Evolutionary conservation across 2,888 invertebrate genomes (phyloP), one percentile per base, ranked within the genome.

Genomic region (Drosophila macrothrix): DNA sequence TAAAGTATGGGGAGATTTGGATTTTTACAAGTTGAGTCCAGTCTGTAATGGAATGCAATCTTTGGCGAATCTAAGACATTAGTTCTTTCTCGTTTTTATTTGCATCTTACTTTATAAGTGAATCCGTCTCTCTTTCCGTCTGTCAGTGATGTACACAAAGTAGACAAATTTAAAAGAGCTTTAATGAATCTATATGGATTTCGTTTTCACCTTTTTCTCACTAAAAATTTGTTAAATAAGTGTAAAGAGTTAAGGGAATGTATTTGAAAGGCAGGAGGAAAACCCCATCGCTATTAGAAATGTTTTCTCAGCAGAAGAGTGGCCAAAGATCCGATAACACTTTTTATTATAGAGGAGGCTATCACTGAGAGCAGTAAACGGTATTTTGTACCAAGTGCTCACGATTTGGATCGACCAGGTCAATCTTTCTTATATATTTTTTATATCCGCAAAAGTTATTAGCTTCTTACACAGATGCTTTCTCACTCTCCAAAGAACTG

Each of bases 21-120:
- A 9, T 39, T 1, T n/a, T 9, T 9, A 0, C n/a, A 39, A n/a
- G n/a, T 9, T 39, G 19, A 39, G 0, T 39, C 0, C 0, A 39
- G 19, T 19, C 39, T 39, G 19, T 0, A 19, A 39, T 19, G 39
- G 3, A 19, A 39, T 19, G 19, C 7, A 19, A 19, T 7, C 19
- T 39, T 7, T 19, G 39, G 39, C 39, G 7, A 9, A n/a, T 39
- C 4, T n/a, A n/a, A 0, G 39, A n/a, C 4, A 4, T 39, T 39
- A 1, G 3, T 3, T 37, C 37, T 19, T 37, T 19, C n/a, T 39
- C n/a, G 9, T 9, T n/a, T 41, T 41, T n/a, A n/a, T 1, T 9
- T 41, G 9, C n/a, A 14, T 35, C 35, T 14, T 35, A 14, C 14
- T 2, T 35, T 4, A 35, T 35, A 35, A 14, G 35, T 35, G 12